Evolutionary conservation across 2,888 invertebrate genomes (phyloP).

Genomic region (Stenoptilia bipunctidactyla): DNA sequence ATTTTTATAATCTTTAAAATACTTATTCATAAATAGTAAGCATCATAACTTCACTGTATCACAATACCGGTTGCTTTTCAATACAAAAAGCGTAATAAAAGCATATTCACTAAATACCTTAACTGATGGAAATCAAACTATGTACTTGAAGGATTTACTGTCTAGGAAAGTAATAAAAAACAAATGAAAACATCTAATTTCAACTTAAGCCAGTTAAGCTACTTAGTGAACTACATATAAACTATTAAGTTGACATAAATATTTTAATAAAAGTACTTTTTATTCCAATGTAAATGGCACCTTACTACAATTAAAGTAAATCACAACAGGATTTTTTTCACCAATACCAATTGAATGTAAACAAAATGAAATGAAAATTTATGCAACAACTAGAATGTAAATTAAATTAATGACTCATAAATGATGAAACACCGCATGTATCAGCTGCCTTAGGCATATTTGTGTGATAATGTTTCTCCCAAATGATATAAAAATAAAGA

Average conservation of each 20-base stretch:
- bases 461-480: too few species aligned
- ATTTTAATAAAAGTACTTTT: background rate
- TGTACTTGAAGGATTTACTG: too few species aligned
- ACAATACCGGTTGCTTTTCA: slow-evolving; percentile 50
- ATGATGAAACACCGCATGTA: background rate
- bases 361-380: too few species aligned
- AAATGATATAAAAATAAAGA: too few species aligned
- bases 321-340: too few species aligned
- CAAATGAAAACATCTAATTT: slow-evolving; percentile 31
- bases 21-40: slow-evolving; percentile 48
- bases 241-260: slow-evolving; percentile 22
- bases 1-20: slow-evolving; percentile 57
- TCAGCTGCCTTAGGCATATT: too few species aligned
- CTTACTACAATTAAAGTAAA: slow-evolving; percentile 40
- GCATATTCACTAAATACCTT: slow-evolving; percentile 3
- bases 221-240: slow-evolving; percentile 39
- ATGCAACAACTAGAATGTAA: background rate
- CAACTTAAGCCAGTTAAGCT: slow-evolving; percentile 30
- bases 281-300: slow-evolving; percentile 45
- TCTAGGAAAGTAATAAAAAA: too few species aligned
- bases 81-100: slow-evolving; percentile 29
- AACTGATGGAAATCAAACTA: background rate
- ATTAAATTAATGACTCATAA: slow-evolving; percentile 1
- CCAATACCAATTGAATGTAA: too few species aligned
- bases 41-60: slow-evolving; percentile 60